Conservation (phyloP, 1,140 invertebrate species). For the Asbolus verrucosus region DNA sequence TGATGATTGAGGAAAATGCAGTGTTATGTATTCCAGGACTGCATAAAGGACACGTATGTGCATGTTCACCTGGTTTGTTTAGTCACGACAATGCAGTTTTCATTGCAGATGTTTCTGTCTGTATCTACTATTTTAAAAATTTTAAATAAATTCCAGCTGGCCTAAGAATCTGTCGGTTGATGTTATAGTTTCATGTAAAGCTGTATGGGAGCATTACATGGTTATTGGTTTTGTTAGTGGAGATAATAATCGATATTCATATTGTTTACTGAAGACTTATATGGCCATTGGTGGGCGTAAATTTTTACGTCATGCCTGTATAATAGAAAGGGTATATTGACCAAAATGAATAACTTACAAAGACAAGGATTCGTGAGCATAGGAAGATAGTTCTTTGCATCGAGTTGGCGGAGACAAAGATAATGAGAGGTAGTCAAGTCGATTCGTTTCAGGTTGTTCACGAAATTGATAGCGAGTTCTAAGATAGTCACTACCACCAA, state of each 20-base stretch:
- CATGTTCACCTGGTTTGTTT: no score
- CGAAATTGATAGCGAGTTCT: constrained; percentile 36
- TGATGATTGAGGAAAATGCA: no score
- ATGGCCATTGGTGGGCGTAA: neutral
- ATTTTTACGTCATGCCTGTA: constrained; percentile 9
- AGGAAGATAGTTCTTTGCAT: constrained; percentile 45
- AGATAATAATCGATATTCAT: constrained; percentile 21
- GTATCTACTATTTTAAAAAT: no score
- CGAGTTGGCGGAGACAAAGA: constrained; percentile 53
- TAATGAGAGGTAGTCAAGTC: constrained; percentile 53
- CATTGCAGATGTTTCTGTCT: no score
- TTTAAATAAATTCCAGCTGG: no score
- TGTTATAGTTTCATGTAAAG: no score
- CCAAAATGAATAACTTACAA: constrained; percentile 48
- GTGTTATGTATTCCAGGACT: no score
- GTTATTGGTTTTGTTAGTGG: no score
- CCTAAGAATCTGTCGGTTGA: no score
- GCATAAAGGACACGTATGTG: no score
- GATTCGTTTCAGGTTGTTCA: constrained; percentile 42
- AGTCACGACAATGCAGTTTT: no score
- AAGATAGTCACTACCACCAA: constrained; percentile 16
- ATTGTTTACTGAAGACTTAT: constrained; percentile 37
- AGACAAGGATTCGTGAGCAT: constrained; percentile 48
- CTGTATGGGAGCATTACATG: neutral
- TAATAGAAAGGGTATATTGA: constrained; percentile 6